phyloP scores from a whole-genome alignment of 2,888 invertebrate genomes.

The Lagria hirta region DNA sequence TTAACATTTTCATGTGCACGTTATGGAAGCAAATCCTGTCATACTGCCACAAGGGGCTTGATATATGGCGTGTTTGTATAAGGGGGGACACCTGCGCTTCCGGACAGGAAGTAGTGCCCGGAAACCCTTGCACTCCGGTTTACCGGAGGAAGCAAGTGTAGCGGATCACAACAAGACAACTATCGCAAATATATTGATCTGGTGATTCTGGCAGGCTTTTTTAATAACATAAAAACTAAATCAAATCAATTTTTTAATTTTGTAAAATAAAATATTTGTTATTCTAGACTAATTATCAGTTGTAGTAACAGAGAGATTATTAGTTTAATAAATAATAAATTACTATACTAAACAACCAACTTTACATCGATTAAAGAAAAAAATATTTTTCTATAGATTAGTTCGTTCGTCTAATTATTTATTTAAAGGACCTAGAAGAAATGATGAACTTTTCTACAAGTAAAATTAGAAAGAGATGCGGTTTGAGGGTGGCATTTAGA shows the following conservation, averaged over 20 bases:
- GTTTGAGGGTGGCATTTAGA: conserved; percentile 26
- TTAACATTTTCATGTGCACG: conserved; percentile 30
- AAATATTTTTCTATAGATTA: conserved; percentile 17
- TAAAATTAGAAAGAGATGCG: conserved; percentile 27
- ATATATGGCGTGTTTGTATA: conserved; percentile 47
- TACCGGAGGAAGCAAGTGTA: conserved; percentile 34
- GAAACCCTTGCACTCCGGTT: conserved; percentile 37
- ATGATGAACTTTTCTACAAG: conserved; percentile 28
- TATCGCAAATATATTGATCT: conserved; percentile 24
- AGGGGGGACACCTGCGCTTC: conserved; percentile 50
- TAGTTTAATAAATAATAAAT: conserved; percentile 13
- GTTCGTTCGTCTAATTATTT: conserved; percentile 15
- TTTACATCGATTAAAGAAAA: conserved; percentile 18
- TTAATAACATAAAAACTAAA: too few relatives aligned
- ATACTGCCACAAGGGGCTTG: conserved; percentile 21
- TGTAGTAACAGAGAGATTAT: conserved; percentile 20
- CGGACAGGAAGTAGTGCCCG: conserved; percentile 47
- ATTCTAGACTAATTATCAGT: too few relatives aligned
- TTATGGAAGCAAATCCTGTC: conserved; percentile 16
- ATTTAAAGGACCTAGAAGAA: conserved; percentile 20
- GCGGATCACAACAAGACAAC: conserved; percentile 16
- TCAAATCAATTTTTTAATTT: neutral
- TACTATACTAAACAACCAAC: conserved; percentile 17
- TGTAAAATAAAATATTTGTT: neutral
- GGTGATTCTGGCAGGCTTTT: too few relatives aligned